phyloP scores from a whole-genome alignment of 1,140 invertebrate genomes.

The Brachionus calyciflorus region DNA sequence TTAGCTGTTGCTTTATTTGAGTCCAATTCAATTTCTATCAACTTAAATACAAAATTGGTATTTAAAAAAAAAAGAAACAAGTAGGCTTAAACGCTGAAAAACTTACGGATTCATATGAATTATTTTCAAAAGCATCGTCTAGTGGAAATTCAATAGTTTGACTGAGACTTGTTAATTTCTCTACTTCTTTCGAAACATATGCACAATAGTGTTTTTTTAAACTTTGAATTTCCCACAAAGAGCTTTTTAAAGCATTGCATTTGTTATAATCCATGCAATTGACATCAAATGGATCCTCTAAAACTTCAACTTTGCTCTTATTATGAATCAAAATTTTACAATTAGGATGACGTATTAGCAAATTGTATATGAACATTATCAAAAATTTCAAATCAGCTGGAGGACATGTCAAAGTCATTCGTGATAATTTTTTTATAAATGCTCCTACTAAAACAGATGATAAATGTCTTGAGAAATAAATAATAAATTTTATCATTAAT shows the following conservation, averaged over 20 bases:
- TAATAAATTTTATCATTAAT: constrained; percentile 47
- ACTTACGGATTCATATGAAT: constrained; percentile 40
- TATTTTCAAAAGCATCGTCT: constrained; percentile 44
- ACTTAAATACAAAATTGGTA: not conserved
- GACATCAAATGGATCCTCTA: constrained; percentile 75
- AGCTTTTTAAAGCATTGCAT: constrained; percentile 77
- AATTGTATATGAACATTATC: constrained; percentile 78
- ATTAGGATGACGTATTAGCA: constrained; percentile 79
- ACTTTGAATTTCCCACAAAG: constrained; percentile 74
- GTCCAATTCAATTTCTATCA: constrained; percentile 20
- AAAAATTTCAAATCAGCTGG: constrained; percentile 75
- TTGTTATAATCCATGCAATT: constrained; percentile 74
- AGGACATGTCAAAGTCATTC: constrained; percentile 76
- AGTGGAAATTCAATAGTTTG: constrained; percentile 2
- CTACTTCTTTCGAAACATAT: constrained; percentile 39
- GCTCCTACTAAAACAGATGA: constrained; percentile 85
- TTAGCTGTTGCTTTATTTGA: constrained; percentile 36
- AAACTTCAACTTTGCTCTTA: constrained; percentile 49
- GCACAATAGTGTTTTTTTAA: constrained; percentile 23
- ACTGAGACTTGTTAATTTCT: constrained; percentile 1
- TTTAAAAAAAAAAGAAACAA: not conserved
- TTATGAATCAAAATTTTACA: constrained; percentile 73
- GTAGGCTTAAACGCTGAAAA: not conserved
- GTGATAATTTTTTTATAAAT: constrained; percentile 81
- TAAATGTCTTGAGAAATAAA: constrained; percentile 70